Evolutionary conservation across 2,888 invertebrate genomes (phyloP).

Genomic region (Dynastes maya): DNA sequence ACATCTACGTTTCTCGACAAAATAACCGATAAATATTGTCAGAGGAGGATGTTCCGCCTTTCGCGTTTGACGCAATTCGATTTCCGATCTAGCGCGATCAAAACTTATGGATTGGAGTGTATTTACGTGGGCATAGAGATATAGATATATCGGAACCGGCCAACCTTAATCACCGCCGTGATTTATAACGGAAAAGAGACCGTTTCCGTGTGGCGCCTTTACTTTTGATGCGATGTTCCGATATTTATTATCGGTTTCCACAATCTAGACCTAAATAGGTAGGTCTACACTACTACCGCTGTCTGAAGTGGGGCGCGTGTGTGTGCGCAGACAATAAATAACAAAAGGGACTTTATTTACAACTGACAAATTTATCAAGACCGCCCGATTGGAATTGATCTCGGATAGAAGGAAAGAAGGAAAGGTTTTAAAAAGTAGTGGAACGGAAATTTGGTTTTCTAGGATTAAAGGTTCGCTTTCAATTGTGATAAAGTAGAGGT

Average conservation of each 20-base stretch:
- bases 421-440: conserved; percentile 18
- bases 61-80: neutral
- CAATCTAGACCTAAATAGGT: conserved; percentile 48
- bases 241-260: conserved; percentile 49
- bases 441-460: conserved; percentile 29
- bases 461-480: conserved; percentile 11
- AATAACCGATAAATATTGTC: too few species aligned
- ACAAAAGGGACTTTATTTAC: conserved; percentile 47
- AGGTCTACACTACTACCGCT: conserved; percentile 24
- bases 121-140: neutral
- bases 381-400: conserved; percentile 44
- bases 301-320: conserved; percentile 18
- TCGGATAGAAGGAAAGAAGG: conserved; percentile 25
- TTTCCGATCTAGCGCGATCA: neutral
- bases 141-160: conserved; percentile 46
- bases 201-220: conserved; percentile 55
- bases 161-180: conserved; percentile 54
- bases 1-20: too few species aligned
- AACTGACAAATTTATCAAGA: conserved; percentile 46
- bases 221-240: conserved; percentile 46
- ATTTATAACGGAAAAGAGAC: conserved; percentile 54
- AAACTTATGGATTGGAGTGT: neutral
- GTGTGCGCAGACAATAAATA: conserved; percentile 41
- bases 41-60: too few species aligned
- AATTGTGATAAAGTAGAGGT: conserved; percentile 24